Conservation (phyloP, 2,113 vertebrate species). For the Psilopogon haemacephalus region DNA sequence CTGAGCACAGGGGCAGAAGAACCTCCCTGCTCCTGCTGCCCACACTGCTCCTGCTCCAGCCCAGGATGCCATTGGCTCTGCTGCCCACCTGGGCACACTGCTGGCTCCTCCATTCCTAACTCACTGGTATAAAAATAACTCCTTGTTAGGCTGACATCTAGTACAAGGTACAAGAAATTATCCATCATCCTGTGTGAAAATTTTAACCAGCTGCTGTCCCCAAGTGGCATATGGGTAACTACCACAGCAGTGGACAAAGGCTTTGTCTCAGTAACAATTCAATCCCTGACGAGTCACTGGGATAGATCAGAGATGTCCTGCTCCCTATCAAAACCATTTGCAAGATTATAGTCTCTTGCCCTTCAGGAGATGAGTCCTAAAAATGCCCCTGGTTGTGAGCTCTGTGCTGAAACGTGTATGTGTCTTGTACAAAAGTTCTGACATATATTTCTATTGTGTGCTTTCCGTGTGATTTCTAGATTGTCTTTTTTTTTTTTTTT, state of each 20-base stretch:
- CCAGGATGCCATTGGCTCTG: too few species aligned
- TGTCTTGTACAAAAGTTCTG: background rate
- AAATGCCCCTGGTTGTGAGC: background rate
- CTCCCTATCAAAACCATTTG: background rate
- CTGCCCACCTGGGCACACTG: too few species aligned
- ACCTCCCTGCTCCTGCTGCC: too few species aligned
- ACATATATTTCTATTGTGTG: background rate
- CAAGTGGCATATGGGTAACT: background rate
- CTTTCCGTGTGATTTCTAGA: background rate
- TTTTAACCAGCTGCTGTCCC: background rate
- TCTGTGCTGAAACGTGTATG: background rate
- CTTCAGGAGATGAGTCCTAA: background rate
- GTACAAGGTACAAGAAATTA: background rate
- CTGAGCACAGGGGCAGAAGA: too few species aligned
- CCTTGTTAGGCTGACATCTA: background rate
- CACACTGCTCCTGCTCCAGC: too few species aligned
- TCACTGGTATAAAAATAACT: background rate
- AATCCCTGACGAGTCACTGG: background rate
- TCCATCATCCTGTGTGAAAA: background rate
- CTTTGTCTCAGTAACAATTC: background rate
- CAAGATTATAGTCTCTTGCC: background rate
- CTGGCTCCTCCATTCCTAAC: too few species aligned
- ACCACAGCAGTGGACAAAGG: background rate
- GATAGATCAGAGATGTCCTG: background rate
- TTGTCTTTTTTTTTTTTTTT: background rate